Base-by-base conservation (phyloP, 2,797 vertebrate species). In the Amazona ochrocephala region DNA sequence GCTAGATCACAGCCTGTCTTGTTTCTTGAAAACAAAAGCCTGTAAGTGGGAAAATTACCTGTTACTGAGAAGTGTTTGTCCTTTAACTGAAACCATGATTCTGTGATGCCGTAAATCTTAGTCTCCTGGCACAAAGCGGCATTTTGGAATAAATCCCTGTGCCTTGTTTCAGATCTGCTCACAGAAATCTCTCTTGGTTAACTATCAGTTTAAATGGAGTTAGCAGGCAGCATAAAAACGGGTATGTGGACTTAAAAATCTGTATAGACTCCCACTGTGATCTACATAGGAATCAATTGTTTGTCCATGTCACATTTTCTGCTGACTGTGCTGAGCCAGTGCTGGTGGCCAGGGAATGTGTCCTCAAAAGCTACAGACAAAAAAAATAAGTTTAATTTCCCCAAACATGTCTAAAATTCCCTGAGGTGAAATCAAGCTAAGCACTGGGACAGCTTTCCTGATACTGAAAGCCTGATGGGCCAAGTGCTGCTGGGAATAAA, bases 41-140 rank as follows among this genome's bases (percentile, higher is more conserved):
- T 56, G 5, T 13, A 48, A 26, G 44, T 58, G 41, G 64, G 65
- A 87, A 87, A 90, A 92, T 32, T 4, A 34, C 48, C 29, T 18
- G 29, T 50, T 68, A 29, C 29, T 72, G 61, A 24, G 34, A 72
- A 83, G 30, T 41, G 22, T 65, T 53, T 47, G 19, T 26, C 44
- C n/a, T 78, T 75, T 41, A 77, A 42, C 20, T 39, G 34, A 64
- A 94, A 61, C 16, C 3, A 1, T 13, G 3, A 23, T 74, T 58
- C 84, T 20, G 37, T 29, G 88, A 51, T 73, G 41, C 42, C 71
- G 44, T 67, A 87, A 87, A 76, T 67, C 42, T 51, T 66, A 62
- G 6, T n/a, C 23, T 51, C 34, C 7, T 73, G 37, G 47, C 65
- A 54, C 45, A 64, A 72, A 56, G 44, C 0, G 0, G 15, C 1